phyloP scores from a whole-genome alignment of 2,888 invertebrate species.

The Apotomis turbidana region DNA sequence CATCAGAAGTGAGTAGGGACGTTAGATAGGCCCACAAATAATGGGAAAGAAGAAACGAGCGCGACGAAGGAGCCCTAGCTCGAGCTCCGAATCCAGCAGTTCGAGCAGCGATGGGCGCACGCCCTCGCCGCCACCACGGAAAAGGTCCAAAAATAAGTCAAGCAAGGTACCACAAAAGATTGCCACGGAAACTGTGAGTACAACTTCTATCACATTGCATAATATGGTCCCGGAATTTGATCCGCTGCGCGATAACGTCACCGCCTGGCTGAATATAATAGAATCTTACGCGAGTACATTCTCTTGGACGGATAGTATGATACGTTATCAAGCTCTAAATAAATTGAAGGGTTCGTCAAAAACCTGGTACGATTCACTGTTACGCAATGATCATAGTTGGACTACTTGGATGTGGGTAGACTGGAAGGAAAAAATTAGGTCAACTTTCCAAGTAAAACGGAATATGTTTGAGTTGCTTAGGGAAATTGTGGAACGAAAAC shows the following conservation, averaged over 20 bases:
- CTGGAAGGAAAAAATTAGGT: no score
- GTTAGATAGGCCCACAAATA: no score
- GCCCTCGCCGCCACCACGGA: conserved; percentile 11
- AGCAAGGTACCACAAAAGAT: conserved; percentile 2
- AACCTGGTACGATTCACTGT: not conserved
- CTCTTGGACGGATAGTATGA: conserved; percentile 41
- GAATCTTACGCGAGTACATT: conserved; percentile 43
- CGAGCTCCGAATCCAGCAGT: no score
- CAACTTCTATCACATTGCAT: conserved; percentile 3
- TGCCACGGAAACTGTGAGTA: conserved; percentile 3
- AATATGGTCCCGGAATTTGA: conserved; percentile 47
- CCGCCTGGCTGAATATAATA: conserved; percentile 46
- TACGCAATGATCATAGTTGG: no score
- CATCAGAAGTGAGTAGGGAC: no score
- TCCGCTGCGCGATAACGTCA: conserved; percentile 44
- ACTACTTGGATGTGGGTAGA: no score
- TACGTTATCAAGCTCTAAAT: conserved; percentile 41
- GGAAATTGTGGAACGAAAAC: no score
- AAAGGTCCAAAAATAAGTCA: not conserved
- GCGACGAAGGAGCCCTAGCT: no score
- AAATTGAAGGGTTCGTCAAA: conserved; percentile 43
- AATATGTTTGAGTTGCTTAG: no score
- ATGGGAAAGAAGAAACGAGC: no score
- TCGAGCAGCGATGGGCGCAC: not conserved
- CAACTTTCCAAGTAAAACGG: no score